Base-by-base conservation (phyloP, 2,888 invertebrate genomes). In the Aradus depressus region DNA sequence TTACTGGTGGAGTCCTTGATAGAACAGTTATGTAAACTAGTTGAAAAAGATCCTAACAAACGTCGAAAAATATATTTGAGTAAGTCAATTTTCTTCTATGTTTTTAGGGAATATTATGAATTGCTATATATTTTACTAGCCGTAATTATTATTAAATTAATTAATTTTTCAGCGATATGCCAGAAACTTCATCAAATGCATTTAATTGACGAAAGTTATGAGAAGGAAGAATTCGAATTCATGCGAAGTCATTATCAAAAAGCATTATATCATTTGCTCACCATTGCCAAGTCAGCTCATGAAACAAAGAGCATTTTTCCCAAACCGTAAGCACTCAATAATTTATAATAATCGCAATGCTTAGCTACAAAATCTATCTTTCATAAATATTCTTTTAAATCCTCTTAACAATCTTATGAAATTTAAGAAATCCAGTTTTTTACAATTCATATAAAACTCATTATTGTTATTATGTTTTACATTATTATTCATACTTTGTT, bases 1-100 rank as follows among this genome's bases (percentile, higher is more conserved):
- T 69, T 84, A 4, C 68, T 84, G 1, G 79, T 84, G 31, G 80
- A 81, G 62, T 80, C 81, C 2, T 70, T 84, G 1, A 74, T 84
- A 35, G 78, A 80, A 64, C 78, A 80, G 62, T 68, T 83, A 12
- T 82, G 83, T 62, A 67, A 72, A 3, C 68, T 80, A 12, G 71
- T 81, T 10, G 81, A 82, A 65, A 71, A 74, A 54, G 79, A 84
- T 62, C 64, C 67, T 14, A 62, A 65, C 3, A 69, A 75, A 58
- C 77, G 79, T 16, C 71, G 75, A 54, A 72, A 73, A 57, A 69
- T 81, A 2, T 84, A 81, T 66, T 73, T 75, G 58, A 73, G 70
- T 70, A 62, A 61, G 56, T 23, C 14, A 6, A 22, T 6, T 48
- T 16, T 43, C 3, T 48, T 10, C 14, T 32, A 8, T 37, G 16